Evolutionary conservation across 2,888 invertebrate genomes (phyloP).

Genomic region (Adela reaumurella): DNA sequence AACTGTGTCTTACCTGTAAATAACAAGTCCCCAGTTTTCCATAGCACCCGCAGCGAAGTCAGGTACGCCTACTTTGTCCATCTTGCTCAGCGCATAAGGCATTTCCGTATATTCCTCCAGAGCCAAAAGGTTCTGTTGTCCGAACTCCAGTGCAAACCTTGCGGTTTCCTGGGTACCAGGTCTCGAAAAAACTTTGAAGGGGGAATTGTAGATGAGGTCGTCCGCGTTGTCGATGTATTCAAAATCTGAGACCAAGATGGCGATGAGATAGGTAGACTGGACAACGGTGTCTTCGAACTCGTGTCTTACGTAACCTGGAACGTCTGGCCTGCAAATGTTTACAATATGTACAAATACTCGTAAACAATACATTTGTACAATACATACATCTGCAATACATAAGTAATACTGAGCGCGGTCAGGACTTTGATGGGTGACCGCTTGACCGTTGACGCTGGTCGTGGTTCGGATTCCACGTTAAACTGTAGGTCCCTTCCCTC

Average conservation of each 20-base stretch:
- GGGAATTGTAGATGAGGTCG: conserved; percentile 27
- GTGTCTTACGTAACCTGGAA: conserved; percentile 24
- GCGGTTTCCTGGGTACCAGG: conserved; percentile 26
- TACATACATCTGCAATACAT: too few relatives aligned
- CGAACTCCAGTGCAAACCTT: conserved; percentile 34
- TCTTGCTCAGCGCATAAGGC: conserved; percentile 51
- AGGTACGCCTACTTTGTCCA: conserved; percentile 78
- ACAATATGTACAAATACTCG: too few relatives aligned
- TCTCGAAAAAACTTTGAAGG: conserved; percentile 37
- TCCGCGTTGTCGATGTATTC: conserved; percentile 23
- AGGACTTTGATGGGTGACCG: too few relatives aligned
- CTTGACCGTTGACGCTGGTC: too few relatives aligned
- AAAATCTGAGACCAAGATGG: conserved; percentile 68
- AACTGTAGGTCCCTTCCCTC: too few relatives aligned
- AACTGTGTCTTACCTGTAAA: conserved; percentile 71
- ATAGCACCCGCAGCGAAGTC: conserved; percentile 83
- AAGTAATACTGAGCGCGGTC: too few relatives aligned
- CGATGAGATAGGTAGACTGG: conserved; percentile 79
- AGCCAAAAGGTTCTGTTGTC: conserved; percentile 34
- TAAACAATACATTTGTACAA: too few relatives aligned
- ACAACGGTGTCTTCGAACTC: conserved; percentile 51
- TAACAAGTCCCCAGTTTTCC: conserved; percentile 93
- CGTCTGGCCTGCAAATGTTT: conserved; percentile 24
- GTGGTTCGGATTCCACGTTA: too few relatives aligned
- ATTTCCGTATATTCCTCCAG: conserved; percentile 35